phyloP scores from a whole-genome alignment of 2,888 invertebrate species.

The Steinernema carpocapsae region DNA sequence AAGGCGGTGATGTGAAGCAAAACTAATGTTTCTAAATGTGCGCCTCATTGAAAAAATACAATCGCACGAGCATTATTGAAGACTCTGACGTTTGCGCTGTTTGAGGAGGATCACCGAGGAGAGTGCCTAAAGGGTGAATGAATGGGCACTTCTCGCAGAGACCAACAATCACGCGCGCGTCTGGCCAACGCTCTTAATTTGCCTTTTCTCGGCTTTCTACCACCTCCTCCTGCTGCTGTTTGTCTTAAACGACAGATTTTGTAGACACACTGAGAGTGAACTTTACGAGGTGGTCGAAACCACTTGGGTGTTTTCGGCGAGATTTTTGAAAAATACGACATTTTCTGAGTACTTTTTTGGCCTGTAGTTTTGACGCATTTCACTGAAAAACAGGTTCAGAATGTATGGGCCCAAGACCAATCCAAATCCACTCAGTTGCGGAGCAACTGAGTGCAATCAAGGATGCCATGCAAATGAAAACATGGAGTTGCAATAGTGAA shows the following conservation, averaged over 20 bases:
- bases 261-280: too few relatives aligned
- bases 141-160: neutral
- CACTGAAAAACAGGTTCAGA: too few relatives aligned
- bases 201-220: neutral
- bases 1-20: constrained; percentile 24
- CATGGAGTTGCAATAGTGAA: too few relatives aligned
- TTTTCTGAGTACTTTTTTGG: too few relatives aligned
- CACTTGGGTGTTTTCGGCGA: too few relatives aligned
- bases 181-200: neutral
- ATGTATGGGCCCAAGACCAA: too few relatives aligned
- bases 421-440: too few relatives aligned
- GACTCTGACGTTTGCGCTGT: neutral
- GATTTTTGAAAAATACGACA: too few relatives aligned
- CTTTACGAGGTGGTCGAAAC: too few relatives aligned
- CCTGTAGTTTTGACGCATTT: too few relatives aligned
- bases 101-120: neutral
- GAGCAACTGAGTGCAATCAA: too few relatives aligned
- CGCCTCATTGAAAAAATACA: constrained; percentile 32
- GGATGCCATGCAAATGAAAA: too few relatives aligned
- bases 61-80: neutral
- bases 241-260: neutral
- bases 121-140: neutral
- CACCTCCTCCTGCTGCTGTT: neutral
- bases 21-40: constrained; percentile 12
- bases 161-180: neutral